Percentiles rank a stretch among this genome's conserved stretches.
These are phyloP conservation scores for Esox niger DNA, from an alignment of 2,113 vertebrate species.

Conservation along the genomic window DNA sequence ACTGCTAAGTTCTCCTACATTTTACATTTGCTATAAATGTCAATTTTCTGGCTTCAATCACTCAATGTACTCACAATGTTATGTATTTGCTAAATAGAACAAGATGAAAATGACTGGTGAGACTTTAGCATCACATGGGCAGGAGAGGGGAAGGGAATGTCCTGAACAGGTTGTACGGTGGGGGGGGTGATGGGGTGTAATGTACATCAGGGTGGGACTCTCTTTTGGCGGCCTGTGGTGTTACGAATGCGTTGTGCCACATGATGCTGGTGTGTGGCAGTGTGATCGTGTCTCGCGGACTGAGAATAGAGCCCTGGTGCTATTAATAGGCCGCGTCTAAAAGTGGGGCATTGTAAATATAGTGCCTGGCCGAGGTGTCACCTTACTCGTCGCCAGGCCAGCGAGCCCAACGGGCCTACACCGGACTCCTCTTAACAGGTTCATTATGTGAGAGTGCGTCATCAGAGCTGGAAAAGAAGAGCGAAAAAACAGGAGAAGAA, in stretches of 20 bases:
- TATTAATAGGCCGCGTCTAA: slow-evolving; percentile 69
- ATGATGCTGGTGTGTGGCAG: slow-evolving; percentile 63
- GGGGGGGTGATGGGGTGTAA: slow-evolving; percentile 8
- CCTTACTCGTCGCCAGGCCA: slow-evolving; percentile 50
- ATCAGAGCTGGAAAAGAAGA: slow-evolving; percentile 58
- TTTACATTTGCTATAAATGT: too few species aligned
- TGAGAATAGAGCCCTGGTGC: slow-evolving; percentile 67
- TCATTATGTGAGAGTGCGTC: slow-evolving; percentile 70
- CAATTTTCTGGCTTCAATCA: too few species aligned
- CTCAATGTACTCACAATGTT: too few species aligned
- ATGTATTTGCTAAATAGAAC: too few species aligned
- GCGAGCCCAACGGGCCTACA: slow-evolving; percentile 39
- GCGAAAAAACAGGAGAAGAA: slow-evolving; percentile 59
- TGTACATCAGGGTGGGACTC: slow-evolving; percentile 52
- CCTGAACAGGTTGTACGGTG: slow-evolving; percentile 26
- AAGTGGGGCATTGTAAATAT: slow-evolving; percentile 68
- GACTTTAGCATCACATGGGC: too few species aligned
- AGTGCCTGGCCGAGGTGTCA: slow-evolving; percentile 64
- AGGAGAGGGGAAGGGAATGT: slow-evolving; percentile 15
- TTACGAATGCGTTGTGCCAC: slow-evolving; percentile 61
- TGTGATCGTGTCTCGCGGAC: slow-evolving; percentile 52
- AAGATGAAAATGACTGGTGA: too few species aligned
- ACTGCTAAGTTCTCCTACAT: too few species aligned
- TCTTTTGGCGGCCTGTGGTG: slow-evolving; percentile 53
- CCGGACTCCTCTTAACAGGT: slow-evolving; percentile 65